A percentile compares a stretch with the other conserved stretches of the same genome.
These are phyloP conservation scores for Proctacanthus coquilletti DNA, from an alignment of 1,140 invertebrate genomes.

Conservation along the genomic window DNA sequence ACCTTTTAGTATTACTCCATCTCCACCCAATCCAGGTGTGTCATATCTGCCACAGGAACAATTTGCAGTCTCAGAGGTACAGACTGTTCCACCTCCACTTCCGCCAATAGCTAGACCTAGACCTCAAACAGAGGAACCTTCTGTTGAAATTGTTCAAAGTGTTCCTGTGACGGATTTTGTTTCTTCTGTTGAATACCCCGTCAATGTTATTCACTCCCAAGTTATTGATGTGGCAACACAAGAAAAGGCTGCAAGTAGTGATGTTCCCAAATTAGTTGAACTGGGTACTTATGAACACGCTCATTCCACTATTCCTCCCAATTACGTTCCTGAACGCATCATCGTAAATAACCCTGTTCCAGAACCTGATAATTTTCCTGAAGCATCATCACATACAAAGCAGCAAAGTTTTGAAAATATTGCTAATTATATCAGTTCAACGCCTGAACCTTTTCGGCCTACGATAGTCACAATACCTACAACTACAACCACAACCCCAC, in stretches of 20 bases:
- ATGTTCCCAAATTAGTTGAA: slow-evolving; percentile 22
- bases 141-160: slow-evolving; percentile 41
- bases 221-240: slow-evolving; percentile 40
- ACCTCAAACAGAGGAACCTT: slow-evolving; percentile 15
- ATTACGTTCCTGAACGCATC: slow-evolving; percentile 5
- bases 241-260: too few relatives aligned
- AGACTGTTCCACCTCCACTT: slow-evolving; percentile 5
- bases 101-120: slow-evolving; percentile 12
- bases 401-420: too few relatives aligned
- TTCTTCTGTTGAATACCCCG: slow-evolving; percentile 46
- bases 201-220: slow-evolving; percentile 43
- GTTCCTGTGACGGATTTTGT: slow-evolving; percentile 43
- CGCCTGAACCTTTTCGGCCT: too few relatives aligned
- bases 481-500: neutral
- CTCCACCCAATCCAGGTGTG: slow-evolving; percentile 4
- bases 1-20: slow-evolving; percentile 31
- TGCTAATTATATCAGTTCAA: too few relatives aligned
- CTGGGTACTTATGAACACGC: slow-evolving; percentile 19
- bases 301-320: too few relatives aligned
- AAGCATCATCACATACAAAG: slow-evolving; percentile 8
- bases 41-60: neutral
- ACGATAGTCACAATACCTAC: neutral
- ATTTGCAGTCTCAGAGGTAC: too few relatives aligned
- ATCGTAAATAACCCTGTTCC: neutral
- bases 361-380: slow-evolving; percentile 5